phyloP scores from a whole-genome alignment of 2,888 invertebrate genomes.

The Clepsis dumicolana region DNA sequence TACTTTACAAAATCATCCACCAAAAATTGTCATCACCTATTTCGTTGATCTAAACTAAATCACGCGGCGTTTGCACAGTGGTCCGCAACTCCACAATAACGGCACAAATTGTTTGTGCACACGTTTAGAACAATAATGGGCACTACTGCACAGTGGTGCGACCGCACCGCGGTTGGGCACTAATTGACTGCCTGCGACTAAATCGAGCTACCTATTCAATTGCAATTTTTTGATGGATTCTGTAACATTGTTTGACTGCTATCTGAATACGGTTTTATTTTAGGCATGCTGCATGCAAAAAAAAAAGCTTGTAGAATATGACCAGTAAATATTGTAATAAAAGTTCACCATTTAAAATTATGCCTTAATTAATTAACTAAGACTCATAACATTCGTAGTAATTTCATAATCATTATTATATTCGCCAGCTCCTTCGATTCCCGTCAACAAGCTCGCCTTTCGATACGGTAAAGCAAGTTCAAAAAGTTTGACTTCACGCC shows the following conservation, averaged over 20 bases:
- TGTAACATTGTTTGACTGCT: not conserved
- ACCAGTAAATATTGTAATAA: too few species aligned
- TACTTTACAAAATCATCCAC: not conserved
- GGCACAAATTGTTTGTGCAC: slow-evolving; percentile 66
- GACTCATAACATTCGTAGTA: too few species aligned
- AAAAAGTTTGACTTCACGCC: too few species aligned
- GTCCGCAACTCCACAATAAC: slow-evolving; percentile 61
- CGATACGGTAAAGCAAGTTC: too few species aligned
- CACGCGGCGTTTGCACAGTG: slow-evolving; percentile 58
- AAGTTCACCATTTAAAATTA: too few species aligned
- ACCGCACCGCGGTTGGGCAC: slow-evolving; percentile 41
- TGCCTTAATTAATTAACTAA: too few species aligned
- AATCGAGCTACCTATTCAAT: slow-evolving; percentile 24
- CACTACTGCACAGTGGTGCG: slow-evolving; percentile 39
- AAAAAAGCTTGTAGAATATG: too few species aligned
- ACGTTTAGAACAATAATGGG: slow-evolving; percentile 58
- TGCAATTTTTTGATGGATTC: slow-evolving; percentile 34
- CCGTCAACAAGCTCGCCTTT: too few species aligned
- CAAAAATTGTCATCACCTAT: slow-evolving; percentile 52
- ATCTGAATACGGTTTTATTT: not conserved
- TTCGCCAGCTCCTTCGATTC: too few species aligned
- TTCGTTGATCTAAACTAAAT: slow-evolving; percentile 43
- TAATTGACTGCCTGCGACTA: slow-evolving; percentile 38
- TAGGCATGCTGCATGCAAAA: too few species aligned
- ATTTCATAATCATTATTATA: too few species aligned